A percentile compares a stretch with the other conserved stretches of the same genome.
These are phyloP conservation scores for Cylloceria caligata DNA, from an alignment of 2,888 invertebrate genomes.

Conservation along the genomic window DNA sequence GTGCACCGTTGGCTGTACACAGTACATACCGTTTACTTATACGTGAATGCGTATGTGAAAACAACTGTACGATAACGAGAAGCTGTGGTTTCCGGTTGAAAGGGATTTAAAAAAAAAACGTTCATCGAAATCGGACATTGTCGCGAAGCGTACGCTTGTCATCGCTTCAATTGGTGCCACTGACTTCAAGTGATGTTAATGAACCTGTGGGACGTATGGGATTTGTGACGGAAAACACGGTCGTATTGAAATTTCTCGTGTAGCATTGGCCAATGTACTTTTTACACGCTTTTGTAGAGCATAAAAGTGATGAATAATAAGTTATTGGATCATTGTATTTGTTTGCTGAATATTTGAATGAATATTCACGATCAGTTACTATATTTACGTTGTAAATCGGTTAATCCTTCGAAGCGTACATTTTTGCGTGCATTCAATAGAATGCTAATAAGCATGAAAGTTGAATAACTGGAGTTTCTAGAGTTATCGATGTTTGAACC, in stretches of 20 bases:
- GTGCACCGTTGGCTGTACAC: constrained; percentile 45
- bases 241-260: constrained; percentile 1
- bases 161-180: constrained; percentile 29
- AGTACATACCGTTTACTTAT: constrained; percentile 30
- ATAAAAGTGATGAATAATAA: neutral
- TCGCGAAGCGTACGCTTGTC: constrained; percentile 2
- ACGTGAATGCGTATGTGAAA: neutral
- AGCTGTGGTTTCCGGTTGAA: constrained; percentile 42
- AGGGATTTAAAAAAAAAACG: constrained; percentile 34
- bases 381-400: too few species aligned
- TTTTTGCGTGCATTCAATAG: too few species aligned
- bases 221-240: constrained; percentile 57
- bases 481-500: too few species aligned
- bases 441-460: too few species aligned
- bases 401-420: too few species aligned
- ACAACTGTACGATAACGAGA: neutral
- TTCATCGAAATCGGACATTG: constrained; percentile 36
- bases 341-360: too few species aligned
- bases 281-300: neutral
- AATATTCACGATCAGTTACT: too few species aligned
- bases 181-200: constrained; percentile 55
- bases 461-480: too few species aligned
- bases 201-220: constrained; percentile 45
- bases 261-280: constrained; percentile 26
- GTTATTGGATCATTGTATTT: too few species aligned